Evolutionary conservation across 2,888 invertebrate genomes (phyloP).

Genomic region (Colostygia pectinataria): DNA sequence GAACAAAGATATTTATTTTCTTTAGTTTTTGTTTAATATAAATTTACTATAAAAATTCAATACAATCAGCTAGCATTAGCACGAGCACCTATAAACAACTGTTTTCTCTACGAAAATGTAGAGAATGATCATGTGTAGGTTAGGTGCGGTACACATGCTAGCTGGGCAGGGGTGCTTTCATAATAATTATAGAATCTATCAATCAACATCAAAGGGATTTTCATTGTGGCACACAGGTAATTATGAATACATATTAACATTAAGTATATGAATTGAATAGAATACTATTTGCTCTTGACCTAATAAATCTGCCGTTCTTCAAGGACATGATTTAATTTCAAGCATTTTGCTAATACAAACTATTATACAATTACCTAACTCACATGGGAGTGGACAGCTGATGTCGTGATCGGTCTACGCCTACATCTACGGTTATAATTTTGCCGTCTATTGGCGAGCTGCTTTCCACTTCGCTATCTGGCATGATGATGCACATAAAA

Average conservation of each 20-base stretch:
- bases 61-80: too few species aligned
- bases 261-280: too few species aligned
- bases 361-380: conserved; percentile 28
- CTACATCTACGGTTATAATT: conserved; percentile 85
- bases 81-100: too few species aligned
- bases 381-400: conserved; percentile 80
- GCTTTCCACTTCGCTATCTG: conserved; percentile 87
- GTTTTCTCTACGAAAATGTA: too few species aligned
- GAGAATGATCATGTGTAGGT: too few species aligned
- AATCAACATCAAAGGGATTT: conserved; percentile 5
- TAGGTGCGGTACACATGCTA: too few species aligned
- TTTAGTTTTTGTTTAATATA: too few species aligned
- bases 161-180: too few species aligned
- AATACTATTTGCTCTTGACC: background rate
- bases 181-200: too few species aligned
- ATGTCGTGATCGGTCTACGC: conserved; percentile 77
- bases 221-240: background rate
- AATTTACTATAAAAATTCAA: too few species aligned
- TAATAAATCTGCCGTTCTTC: background rate
- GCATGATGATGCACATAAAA: conserved; percentile 96
- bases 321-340: conserved; percentile 9
- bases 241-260: background rate
- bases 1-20: too few species aligned
- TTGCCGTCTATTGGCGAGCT: conserved; percentile 83
- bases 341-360: conserved; percentile 27